Conservation (phyloP, 2,888 invertebrate genomes). For the Acronicta psi region DNA sequence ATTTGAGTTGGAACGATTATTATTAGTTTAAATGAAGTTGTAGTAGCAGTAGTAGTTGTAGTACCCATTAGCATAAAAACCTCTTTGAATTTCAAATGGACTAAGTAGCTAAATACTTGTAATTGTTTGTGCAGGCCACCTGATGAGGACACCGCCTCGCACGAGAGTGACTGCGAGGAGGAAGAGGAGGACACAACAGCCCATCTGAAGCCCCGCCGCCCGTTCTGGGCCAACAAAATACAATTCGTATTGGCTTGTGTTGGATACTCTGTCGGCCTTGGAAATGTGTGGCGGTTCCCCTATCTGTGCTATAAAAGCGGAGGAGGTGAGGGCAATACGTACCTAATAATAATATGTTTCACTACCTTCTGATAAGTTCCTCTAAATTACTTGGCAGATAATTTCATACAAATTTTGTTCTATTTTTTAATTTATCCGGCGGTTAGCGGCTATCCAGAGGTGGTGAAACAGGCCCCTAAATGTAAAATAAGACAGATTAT, state of each 20-base stretch:
- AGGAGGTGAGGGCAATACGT: constrained; percentile 90
- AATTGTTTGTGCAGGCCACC: constrained; percentile 88
- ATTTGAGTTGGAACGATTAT: too few relatives aligned
- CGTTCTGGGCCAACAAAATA: constrained; percentile 96
- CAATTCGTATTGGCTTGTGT: constrained; percentile 97
- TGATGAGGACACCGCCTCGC: constrained; percentile 92
- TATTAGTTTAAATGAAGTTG: too few relatives aligned
- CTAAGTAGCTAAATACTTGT: background rate
- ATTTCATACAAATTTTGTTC: too few relatives aligned
- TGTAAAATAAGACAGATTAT: too few relatives aligned
- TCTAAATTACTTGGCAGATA: too few relatives aligned
- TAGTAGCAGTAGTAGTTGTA: too few relatives aligned
- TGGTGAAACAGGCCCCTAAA: too few relatives aligned
- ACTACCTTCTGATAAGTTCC: too few relatives aligned
- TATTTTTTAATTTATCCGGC: too few relatives aligned
- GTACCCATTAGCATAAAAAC: too few relatives aligned
- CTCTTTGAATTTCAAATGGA: background rate
- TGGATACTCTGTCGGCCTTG: constrained; percentile 96
- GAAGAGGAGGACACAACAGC: constrained; percentile 92
- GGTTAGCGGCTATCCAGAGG: too few relatives aligned
- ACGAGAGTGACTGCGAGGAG: constrained; percentile 92
- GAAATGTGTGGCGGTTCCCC: constrained; percentile 97
- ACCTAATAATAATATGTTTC: too few relatives aligned
- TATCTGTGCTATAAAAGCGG: constrained; percentile 97
- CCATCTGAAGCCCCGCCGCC: constrained; percentile 93